phyloP scores from a whole-genome alignment of 2,888 invertebrate genomes.

The Tigriopus californicus region DNA sequence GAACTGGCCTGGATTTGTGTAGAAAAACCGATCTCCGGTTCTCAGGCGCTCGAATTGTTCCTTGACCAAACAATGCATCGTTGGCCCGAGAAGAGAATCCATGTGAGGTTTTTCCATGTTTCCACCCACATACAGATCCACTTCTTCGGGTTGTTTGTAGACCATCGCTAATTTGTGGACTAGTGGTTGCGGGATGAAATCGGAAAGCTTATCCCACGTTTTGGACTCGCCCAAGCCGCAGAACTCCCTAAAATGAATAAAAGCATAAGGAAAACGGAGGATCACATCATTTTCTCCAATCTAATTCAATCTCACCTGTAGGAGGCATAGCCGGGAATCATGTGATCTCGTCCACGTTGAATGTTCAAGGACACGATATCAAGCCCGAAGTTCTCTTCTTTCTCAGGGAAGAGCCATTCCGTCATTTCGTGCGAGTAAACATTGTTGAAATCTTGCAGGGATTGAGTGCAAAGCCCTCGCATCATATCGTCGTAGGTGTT shows the following conservation, averaged over 20 bases:
- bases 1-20: background rate
- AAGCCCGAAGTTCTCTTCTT: background rate
- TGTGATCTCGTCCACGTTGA: slow-evolving; percentile 12
- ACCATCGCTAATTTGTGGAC: background rate
- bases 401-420: background rate
- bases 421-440: slow-evolving; percentile 7
- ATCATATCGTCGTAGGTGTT: slow-evolving; percentile 2
- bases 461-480: background rate
- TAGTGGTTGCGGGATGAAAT: background rate
- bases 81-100: slow-evolving; percentile 5
- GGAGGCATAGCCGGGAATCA: background rate
- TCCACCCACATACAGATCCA: slow-evolving; percentile 13
- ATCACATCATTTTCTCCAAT: background rate
- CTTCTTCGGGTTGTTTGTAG: slow-evolving; percentile 11
- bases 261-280: background rate
- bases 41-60: background rate
- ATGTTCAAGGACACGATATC: slow-evolving; percentile 9
- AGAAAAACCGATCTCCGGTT: slow-evolving; percentile 7
- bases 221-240: background rate
- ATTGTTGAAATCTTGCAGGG: slow-evolving; percentile 5
- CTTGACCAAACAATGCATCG: slow-evolving; percentile 1
- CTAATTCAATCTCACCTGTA: background rate
- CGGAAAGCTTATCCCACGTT: background rate
- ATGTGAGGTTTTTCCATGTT: background rate
- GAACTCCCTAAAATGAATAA: background rate